These are phyloP conservation scores for Poeciliopsis gracilis DNA, from an alignment of 2,797 vertebrate genomes.

Conservation along the genomic window DNA sequence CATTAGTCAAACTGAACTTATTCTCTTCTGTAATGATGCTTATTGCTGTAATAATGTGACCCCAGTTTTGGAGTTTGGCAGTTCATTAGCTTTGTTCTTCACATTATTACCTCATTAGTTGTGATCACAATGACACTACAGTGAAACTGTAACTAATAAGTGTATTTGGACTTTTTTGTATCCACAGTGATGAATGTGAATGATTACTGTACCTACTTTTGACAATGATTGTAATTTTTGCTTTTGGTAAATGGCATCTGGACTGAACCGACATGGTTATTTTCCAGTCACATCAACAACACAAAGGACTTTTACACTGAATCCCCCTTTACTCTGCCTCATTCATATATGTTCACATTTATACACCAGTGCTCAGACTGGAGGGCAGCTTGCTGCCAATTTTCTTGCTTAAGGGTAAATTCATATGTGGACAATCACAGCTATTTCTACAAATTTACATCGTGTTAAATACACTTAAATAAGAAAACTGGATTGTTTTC, in stretches of 20 bases:
- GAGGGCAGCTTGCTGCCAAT: not conserved
- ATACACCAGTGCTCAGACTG: not conserved
- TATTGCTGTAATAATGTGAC: conserved; percentile 24
- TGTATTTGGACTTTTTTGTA: conserved; percentile 32
- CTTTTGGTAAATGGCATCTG: not conserved
- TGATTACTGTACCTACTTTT: conserved; percentile 29
- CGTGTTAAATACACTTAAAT: not conserved
- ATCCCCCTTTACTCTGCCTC: not conserved
- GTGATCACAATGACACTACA: conserved; percentile 51
- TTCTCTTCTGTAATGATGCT: conserved; percentile 35
- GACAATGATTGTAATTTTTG: conserved; percentile 3
- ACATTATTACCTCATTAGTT: conserved; percentile 46
- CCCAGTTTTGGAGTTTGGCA: conserved; percentile 13
- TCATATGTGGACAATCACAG: not conserved
- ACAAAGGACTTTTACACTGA: not conserved
- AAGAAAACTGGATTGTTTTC: not conserved
- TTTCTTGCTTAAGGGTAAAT: not conserved
- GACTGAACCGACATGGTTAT: not conserved
- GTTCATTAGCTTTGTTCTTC: conserved; percentile 28
- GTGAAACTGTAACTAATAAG: conserved; percentile 21
- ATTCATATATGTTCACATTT: not conserved
- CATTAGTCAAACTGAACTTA: conserved; percentile 38
- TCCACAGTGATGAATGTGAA: conserved; percentile 45
- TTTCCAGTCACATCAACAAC: too few relatives aligned
- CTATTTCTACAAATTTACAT: not conserved